Percentiles rank a stretch among this genome's conserved stretches.
Evolutionary conservation across 1,140 invertebrate species (phyloP).

Genomic region (Neodiprion pinetum): DNA sequence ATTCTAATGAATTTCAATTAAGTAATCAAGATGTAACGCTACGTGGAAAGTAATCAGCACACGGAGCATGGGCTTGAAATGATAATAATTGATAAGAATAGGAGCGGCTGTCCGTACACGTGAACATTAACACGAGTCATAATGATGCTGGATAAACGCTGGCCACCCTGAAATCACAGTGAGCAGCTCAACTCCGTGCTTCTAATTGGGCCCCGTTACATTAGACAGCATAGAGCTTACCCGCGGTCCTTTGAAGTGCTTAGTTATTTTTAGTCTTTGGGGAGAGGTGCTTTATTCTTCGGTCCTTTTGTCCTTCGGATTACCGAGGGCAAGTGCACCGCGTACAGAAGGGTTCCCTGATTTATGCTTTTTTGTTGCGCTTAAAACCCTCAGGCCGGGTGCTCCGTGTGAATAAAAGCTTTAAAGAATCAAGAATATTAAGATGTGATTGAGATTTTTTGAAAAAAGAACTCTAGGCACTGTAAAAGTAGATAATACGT

Average conservation of each 20-base stretch:
- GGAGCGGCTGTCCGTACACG: too few relatives aligned
- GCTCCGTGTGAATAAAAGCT: neutral
- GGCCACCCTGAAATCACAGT: neutral
- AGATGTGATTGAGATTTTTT: neutral
- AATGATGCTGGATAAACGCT: neutral
- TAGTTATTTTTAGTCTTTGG: slow-evolving; percentile 5
- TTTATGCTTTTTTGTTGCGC: too few relatives aligned
- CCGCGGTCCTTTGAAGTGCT: slow-evolving; percentile 10
- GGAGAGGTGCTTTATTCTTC: neutral
- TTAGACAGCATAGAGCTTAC: neutral
- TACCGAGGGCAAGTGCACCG: neutral
- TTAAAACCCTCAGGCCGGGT: too few relatives aligned
- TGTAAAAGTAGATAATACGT: too few relatives aligned
- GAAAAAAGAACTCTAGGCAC: too few relatives aligned
- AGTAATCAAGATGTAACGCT: neutral
- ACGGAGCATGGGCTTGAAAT: neutral
- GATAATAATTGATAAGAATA: too few relatives aligned
- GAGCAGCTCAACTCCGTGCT: neutral
- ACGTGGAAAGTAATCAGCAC: neutral
- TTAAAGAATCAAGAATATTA: slow-evolving; percentile 6
- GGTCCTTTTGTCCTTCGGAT: neutral
- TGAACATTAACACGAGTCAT: too few relatives aligned
- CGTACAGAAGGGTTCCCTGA: too few relatives aligned
- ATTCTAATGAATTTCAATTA: neutral
- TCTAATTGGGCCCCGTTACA: slow-evolving; percentile 10